Base-by-base conservation (phyloP, 2,113 vertebrate species). In the Nyctibius bracteatus region DNA sequence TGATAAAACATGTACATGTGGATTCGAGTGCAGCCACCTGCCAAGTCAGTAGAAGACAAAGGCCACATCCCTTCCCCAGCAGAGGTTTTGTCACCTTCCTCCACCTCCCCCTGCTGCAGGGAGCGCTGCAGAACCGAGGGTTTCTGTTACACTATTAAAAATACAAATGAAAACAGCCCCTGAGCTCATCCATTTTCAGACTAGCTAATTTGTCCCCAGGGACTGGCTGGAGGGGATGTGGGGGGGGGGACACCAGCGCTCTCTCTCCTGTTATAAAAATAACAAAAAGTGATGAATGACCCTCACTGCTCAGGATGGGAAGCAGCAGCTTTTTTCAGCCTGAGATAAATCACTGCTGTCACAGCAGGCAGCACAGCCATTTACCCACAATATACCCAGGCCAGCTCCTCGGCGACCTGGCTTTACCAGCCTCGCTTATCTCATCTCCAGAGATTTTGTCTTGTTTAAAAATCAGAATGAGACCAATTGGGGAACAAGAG, bases 271-370 rank as follows among this genome's bases (percentile, higher is more conserved):
- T 68, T 98, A 85, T 86, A 97, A 97, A 98, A 98, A 97, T 97
- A 97, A 97, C 63, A 75, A 85, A 94, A 96, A 96, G 94, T 98
- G 98, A 98, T 98, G 95, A 97, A 98, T 97, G 97, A 93, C 94
- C 92, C 91, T 82, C 70, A 86, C 61, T 70, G 88, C 91, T 79
- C 88, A 92, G 97, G 87, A 96, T 94, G 88, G 94, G 92, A 95
- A 97, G 97, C 49, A 96, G 95, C 31, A 81, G 96, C 88, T 81
- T 97, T 96, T 94, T 44, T 72, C 74, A 91, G 95, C 81, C 61
- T 5, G 80, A 98, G 97, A 98, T 84, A 97, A 98, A 98, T 98
- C 94, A 39, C 94, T 87, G 68, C 97, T 98, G 96, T 98, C 75
- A 74, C 55, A 55, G 88, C 83, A 90, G 94, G 95, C 96, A 86